These are phyloP conservation scores for Saxicola maurus DNA, from an alignment of 2,797 vertebrate genomes.

Conservation along the genomic window DNA sequence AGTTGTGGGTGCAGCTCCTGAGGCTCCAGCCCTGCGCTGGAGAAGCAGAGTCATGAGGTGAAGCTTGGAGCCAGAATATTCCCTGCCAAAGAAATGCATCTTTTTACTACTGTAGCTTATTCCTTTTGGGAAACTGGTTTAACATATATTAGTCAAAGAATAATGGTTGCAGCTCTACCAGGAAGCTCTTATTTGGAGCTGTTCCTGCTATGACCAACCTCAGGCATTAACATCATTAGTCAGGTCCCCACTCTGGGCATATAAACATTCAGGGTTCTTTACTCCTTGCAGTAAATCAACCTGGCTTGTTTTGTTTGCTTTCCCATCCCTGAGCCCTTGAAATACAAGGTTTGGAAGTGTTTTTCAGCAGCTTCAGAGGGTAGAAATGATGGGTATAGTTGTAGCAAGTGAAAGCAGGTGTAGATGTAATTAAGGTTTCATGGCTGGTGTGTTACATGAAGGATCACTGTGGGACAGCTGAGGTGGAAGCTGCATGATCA, in stretches of 20 bases:
- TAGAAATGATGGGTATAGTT: not conserved
- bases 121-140: not conserved
- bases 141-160: slow-evolving; percentile 8
- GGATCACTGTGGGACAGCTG: not conserved
- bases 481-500: not conserved
- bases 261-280: slow-evolving; percentile 7
- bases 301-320: slow-evolving; percentile 30
- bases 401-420: not conserved
- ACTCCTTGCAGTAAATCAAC: slow-evolving; percentile 11
- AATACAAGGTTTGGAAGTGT: not conserved
- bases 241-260: not conserved
- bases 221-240: slow-evolving; percentile 1
- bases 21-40: fast-evolving
- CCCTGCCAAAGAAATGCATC: not conserved
- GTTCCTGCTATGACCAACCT: not conserved
- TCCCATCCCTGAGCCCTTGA: not conserved
- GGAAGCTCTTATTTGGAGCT: slow-evolving; percentile 7
- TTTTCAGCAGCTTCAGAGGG: not conserved
- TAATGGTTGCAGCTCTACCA: slow-evolving; percentile 4
- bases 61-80: not conserved
- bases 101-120: not conserved
- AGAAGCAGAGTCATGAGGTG: not conserved
- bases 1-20: not conserved
- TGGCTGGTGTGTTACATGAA: not conserved
- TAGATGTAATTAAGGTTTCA: not conserved